Base-by-base conservation (phyloP, 1,140 invertebrate species). In the Drosophila sp. region DNA sequence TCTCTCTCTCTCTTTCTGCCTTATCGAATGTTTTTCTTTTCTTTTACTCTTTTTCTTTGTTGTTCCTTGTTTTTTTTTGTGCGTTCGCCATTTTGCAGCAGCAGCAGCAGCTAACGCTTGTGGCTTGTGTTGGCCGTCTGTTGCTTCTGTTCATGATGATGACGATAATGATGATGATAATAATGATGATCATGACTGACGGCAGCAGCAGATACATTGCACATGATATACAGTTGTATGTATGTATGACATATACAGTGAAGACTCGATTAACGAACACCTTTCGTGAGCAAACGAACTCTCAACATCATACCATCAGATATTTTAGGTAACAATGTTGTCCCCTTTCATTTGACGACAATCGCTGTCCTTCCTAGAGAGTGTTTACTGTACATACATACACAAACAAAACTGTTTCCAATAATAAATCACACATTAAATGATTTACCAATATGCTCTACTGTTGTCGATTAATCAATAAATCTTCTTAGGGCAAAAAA, bases 21-120 rank as follows among this genome's bases (percentile, higher is more conserved):
- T 85, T 84, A 86, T 85, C 83, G 74, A 75, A 50, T 68, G 57
- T 60, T 70, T 68, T 50, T 60, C 60, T 33, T 60, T 30, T 58
- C 25, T 47, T 3, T 72, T 62, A n/a, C 61, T 32, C 11, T 64
- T 60, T 56, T 40, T 73, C 38, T 41, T 68, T 35, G 25, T 60
- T 60, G 10, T 60, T 41, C 32, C 56, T 57, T 8, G 30, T 25
- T 60, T 25, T 25, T n/a, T 40, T 25, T 40, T 5, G 32, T 60
- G 25, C 54, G 41, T 50, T 56, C 35, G 30, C 58, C 62, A 30
- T 58, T 47, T 63, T 60, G 55, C 44, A 50, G 44, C 50, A 32
- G 55, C 10, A 10, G 17, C 17, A 17, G 10, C 50, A 30, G 57
- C 72, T 58, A 62, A 67, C 61, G 71, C 60, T 58, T 41, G 64